Evolutionary conservation across 2,113 vertebrate species (phyloP).

Genomic region (Aegotheles bennettii): DNA sequence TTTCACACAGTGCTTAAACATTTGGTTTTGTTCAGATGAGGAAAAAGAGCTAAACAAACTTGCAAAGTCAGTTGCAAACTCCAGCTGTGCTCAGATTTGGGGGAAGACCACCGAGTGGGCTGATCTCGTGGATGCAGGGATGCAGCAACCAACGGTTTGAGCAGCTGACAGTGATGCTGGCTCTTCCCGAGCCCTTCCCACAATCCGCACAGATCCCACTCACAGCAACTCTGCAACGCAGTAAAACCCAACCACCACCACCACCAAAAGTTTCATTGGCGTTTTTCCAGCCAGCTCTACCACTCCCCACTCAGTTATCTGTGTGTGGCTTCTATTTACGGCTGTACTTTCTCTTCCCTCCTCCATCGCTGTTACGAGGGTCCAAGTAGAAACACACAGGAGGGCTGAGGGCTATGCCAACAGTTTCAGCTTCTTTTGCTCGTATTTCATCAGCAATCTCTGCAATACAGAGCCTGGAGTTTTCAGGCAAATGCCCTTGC

Average conservation of each 20-base stretch:
- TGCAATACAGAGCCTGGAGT: background rate
- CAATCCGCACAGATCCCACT: rapidly evolving
- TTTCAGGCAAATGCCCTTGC: background rate
- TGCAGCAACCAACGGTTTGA: rapidly evolving
- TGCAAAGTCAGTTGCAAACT: background rate
- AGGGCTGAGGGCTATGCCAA: background rate
- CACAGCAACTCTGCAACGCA: background rate
- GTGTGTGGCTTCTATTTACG: background rate
- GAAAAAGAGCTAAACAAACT: background rate
- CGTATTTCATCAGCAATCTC: rapidly evolving
- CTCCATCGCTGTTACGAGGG: background rate
- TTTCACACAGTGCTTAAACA: rapidly evolving
- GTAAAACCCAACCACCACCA: background rate
- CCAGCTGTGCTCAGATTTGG: background rate
- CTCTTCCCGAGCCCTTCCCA: background rate
- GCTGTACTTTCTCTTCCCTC: background rate
- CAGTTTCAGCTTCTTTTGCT: rapidly evolving
- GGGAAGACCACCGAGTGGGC: background rate
- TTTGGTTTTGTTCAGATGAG: background rate
- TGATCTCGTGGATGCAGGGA: background rate
- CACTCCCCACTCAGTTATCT: background rate
- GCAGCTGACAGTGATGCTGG: background rate
- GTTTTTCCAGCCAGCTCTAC: background rate
- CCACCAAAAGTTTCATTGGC: rapidly evolving
- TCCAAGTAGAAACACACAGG: background rate